Percentiles rank a stretch among this genome's conserved stretches.
Conservation (phyloP, 1,140 invertebrate species). For the Bombus superbus region DNA sequence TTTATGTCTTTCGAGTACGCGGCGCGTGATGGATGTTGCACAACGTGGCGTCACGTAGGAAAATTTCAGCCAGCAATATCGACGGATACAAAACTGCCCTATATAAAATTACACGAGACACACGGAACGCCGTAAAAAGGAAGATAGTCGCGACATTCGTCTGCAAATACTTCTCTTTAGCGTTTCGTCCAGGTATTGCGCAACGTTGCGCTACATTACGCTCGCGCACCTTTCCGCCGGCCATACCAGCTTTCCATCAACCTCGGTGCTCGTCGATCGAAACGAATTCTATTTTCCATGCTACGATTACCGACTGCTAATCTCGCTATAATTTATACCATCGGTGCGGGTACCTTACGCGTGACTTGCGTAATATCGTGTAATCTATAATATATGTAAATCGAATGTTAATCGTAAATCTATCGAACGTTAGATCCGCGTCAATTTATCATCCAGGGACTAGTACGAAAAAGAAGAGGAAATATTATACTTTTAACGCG, state of each 20-base stretch:
- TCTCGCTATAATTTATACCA: conserved; percentile 3
- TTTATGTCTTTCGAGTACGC: not conserved
- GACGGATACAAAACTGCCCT: not conserved
- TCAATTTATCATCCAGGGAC: not conserved
- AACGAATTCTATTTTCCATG: not conserved
- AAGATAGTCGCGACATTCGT: not conserved
- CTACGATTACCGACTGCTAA: too few relatives aligned
- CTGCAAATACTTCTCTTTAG: conserved; percentile 2
- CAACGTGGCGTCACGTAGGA: conserved; percentile 1
- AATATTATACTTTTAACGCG: not conserved
- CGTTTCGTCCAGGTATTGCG: conserved; percentile 37
- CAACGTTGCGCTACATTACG: conserved; percentile 43
- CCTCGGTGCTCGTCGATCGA: not conserved
- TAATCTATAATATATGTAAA: not conserved
- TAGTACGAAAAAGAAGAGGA: not conserved
- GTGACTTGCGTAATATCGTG: not conserved
- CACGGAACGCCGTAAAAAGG: too few relatives aligned
- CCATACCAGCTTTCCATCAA: not conserved
- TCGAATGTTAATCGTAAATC: not conserved
- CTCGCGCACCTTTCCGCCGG: not conserved
- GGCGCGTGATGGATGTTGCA: not conserved
- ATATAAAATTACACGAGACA: not conserved
- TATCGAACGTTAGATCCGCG: not conserved
- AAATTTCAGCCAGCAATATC: conserved; percentile 20
- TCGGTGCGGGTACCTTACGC: not conserved